Base-by-base conservation (phyloP, 92 coral and sea anemone genomes). In the Ricordea florida region DNA sequence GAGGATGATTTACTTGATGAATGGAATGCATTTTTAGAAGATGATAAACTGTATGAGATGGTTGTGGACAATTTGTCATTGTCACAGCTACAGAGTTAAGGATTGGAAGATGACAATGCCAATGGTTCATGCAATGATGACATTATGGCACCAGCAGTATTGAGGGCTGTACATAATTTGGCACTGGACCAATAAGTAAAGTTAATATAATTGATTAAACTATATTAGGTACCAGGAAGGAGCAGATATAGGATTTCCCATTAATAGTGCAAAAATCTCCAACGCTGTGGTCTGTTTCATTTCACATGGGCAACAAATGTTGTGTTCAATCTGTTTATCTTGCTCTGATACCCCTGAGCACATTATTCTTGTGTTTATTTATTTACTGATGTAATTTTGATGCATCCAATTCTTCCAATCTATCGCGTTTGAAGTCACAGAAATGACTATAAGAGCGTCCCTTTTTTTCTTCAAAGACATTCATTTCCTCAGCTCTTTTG, bases 1-100 rank as follows among this genome's bases (percentile, higher is more conserved):
- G 82, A 60, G 69, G 89, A 87, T 16, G 89, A 87, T 8, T 71
- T 87, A 23, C 82, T 69, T 14, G 85, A 87, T 46, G 89, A 82
- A 34, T 87, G 93, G 93, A 18, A 57, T 47, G 78, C 76, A 26
- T 15, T 87, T 42, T 42, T 83, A 9, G 85, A 52, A 51, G 93
- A 87, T 70, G 77, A 77, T 76, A 85, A 83, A 34, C 66, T 83
- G 8, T 76, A 16, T 76, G 93, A 87, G 1, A 76, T 87, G 89
- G 72, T 29, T 62, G 66, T 38, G 62, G 79, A 55, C 88, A 43
- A 27, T 22, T 61, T 45, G 51, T 57, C 75, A 68, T 9, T 68
- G 62, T 68, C 75, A 31, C 75, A 68, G 15, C 62, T 68, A 25
- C 15, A 68, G 33, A 49, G 33, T 10, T 49, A 27, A 31, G 42